Conservation (phyloP, 2,113 vertebrate genomes). For the Acrocephalus kingi region DNA sequence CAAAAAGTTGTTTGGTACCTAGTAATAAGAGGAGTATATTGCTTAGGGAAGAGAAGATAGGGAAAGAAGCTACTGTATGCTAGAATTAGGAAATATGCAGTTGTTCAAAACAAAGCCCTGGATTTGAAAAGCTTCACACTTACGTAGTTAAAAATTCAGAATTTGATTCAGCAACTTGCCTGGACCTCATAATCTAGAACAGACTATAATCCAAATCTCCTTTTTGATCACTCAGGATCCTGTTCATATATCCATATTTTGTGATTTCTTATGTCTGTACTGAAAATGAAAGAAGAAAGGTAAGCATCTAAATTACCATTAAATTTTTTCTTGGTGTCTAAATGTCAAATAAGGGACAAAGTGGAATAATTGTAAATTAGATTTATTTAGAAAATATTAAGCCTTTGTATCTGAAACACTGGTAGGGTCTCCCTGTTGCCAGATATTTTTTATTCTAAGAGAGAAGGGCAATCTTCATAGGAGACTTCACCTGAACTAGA, state of each 20-base stretch:
- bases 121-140: neutral
- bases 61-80: neutral
- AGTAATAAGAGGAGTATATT: neutral
- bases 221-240: neutral
- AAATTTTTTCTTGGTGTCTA: neutral
- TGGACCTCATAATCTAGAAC: neutral
- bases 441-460: neutral
- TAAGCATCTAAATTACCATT: neutral
- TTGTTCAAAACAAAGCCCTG: neutral
- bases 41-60: neutral
- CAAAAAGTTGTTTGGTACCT: neutral
- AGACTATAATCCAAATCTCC: neutral
- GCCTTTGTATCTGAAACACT: neutral
- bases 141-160: neutral
- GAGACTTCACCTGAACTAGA: neutral
- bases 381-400: neutral
- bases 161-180: neutral
- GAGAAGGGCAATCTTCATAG: neutral
- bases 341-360: neutral
- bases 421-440: neutral
- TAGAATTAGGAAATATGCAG: neutral
- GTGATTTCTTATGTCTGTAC: neutral
- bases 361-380: neutral
- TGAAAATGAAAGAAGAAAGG: neutral
- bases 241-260: neutral